These are phyloP conservation scores for Ennomos fuscantarius DNA, from an alignment of 2,888 invertebrate genomes.

Conservation along the genomic window DNA sequence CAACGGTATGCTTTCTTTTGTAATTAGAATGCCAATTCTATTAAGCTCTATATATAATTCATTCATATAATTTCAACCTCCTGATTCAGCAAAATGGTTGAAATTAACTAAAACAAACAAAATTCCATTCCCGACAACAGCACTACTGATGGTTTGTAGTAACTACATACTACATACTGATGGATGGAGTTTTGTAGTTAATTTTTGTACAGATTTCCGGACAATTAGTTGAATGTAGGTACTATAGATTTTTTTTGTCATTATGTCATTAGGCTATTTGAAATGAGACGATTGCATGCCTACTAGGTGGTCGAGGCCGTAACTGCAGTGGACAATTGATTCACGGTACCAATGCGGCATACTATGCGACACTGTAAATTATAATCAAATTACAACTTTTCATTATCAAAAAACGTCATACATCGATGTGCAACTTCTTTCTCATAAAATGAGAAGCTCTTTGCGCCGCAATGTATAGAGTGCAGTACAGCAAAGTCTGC, in stretches of 20 bases:
- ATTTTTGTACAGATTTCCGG: neutral
- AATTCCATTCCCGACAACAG: too few relatives aligned
- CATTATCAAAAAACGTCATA: slow-evolving; percentile 44
- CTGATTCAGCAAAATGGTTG: too few relatives aligned
- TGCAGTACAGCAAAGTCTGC: slow-evolving; percentile 39
- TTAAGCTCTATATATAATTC: too few relatives aligned
- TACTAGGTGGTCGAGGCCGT: slow-evolving; percentile 74
- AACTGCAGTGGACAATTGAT: slow-evolving; percentile 81
- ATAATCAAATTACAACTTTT: slow-evolving; percentile 60
- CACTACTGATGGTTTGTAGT: too few relatives aligned
- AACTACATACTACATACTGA: too few relatives aligned
- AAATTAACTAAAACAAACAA: too few relatives aligned
- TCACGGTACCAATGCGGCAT: slow-evolving; percentile 77
- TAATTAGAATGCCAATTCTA: too few relatives aligned
- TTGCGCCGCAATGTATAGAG: slow-evolving; percentile 43
- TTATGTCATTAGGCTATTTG: slow-evolving; percentile 47
- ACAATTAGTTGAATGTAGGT: slow-evolving; percentile 7
- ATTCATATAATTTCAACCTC: too few relatives aligned
- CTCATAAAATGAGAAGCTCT: slow-evolving; percentile 4
- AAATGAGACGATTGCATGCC: slow-evolving; percentile 77
- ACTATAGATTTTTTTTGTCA: neutral
- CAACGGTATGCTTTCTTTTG: too few relatives aligned
- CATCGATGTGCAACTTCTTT: slow-evolving; percentile 45
- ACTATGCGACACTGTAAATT: slow-evolving; percentile 74
- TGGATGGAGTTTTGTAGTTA: too few relatives aligned